These are phyloP conservation scores for Enteromius fasciolatus DNA, from an alignment of 2,797 vertebrate genomes.

Conservation along the genomic window DNA sequence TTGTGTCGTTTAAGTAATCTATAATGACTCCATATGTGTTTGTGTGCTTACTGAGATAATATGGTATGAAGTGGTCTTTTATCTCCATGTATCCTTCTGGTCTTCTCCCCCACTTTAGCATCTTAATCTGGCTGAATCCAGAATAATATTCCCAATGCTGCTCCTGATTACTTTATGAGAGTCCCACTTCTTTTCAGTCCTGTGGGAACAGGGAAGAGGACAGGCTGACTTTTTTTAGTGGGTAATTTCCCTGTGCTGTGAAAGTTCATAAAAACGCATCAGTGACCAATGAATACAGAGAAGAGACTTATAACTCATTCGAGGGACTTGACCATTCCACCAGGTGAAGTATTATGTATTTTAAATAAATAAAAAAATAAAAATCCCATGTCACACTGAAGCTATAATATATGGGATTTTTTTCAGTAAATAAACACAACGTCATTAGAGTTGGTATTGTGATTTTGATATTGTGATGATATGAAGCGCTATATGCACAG, in stretches of 20 bases:
- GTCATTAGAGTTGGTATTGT: too few species aligned
- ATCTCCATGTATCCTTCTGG: conserved; percentile 30
- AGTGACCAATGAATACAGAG: neutral
- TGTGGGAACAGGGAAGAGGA: conserved; percentile 4
- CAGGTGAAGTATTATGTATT: too few species aligned
- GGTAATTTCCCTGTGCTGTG: conserved; percentile 26
- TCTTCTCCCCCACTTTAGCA: neutral
- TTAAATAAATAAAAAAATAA: too few species aligned
- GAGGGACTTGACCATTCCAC: too few species aligned
- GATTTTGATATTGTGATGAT: too few species aligned
- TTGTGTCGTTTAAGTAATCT: conserved; percentile 26
- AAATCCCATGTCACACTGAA: too few species aligned
- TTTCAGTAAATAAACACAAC: too few species aligned
- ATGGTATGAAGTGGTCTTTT: conserved; percentile 24
- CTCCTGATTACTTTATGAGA: neutral
- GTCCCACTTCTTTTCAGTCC: neutral
- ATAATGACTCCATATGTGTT: conserved; percentile 47
- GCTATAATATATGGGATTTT: too few species aligned
- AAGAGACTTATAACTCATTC: too few species aligned
- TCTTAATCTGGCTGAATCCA: conserved; percentile 23
- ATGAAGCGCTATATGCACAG: too few species aligned
- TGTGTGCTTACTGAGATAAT: conserved; percentile 38
- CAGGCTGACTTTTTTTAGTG: conserved; percentile 43
- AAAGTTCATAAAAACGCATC: conserved; percentile 41
- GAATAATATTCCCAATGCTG: neutral